Evolutionary conservation across 1,140 invertebrate genomes (phyloP).

Genomic region (Eumaeus atala): DNA sequence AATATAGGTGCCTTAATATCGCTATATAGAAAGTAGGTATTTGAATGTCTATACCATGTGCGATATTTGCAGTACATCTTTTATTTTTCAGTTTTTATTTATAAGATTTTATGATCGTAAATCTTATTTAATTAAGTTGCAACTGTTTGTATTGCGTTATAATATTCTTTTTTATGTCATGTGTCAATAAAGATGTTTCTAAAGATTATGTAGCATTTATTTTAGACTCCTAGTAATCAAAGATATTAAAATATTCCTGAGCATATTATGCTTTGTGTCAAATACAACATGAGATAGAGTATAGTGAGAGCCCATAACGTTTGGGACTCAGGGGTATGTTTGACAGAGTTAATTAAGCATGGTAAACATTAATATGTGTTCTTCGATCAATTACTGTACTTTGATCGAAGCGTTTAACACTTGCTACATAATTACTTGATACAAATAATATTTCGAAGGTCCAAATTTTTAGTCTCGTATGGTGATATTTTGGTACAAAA

Average conservation of each 20-base stretch:
- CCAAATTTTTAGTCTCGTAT: too few species aligned
- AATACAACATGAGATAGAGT: too few species aligned
- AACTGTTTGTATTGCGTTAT: constrained; percentile 12
- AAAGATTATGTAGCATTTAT: constrained; percentile 21
- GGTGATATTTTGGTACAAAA: too few species aligned
- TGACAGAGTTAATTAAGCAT: too few species aligned
- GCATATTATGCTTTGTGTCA: too few species aligned
- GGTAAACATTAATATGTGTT: too few species aligned
- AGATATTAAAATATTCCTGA: not conserved
- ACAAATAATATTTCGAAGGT: too few species aligned
- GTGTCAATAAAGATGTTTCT: constrained; percentile 33
- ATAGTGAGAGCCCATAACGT: too few species aligned
- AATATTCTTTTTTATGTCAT: constrained; percentile 27
- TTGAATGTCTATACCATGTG: not conserved
- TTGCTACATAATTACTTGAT: too few species aligned
- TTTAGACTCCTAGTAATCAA: constrained; percentile 15
- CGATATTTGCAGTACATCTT: constrained; percentile 2
- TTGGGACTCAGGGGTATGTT: too few species aligned
- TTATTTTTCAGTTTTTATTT: constrained; percentile 7
- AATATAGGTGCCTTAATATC: constrained; percentile 49
- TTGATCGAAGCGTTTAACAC: too few species aligned
- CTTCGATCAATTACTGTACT: too few species aligned
- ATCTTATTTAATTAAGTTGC: not conserved
- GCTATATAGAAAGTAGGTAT: constrained; percentile 6
- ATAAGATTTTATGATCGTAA: constrained; percentile 9